Evolutionary conservation across 2,113 vertebrate species (phyloP), one percentile per base, ranked within the genome.

Genomic region (Dasyornis broadbenti): DNA sequence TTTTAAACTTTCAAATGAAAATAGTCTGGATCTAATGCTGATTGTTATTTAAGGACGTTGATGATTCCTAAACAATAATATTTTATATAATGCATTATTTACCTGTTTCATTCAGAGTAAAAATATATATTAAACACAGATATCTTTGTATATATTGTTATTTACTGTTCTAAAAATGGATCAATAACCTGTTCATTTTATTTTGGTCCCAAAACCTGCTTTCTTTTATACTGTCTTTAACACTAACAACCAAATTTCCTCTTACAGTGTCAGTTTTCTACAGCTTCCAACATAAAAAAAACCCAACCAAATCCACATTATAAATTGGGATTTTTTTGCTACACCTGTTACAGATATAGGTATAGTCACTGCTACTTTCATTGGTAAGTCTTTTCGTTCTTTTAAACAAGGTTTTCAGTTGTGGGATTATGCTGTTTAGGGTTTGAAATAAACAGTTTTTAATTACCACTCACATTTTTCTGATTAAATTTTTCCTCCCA

Each of bases 401-500:
- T 86, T 57, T 64, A 82, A 84, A 87, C n/a, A 44, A 66, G 35
- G 6, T 73, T 77, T 84, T 78, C 44, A 60, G 30, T 15, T 5
- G 1, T 45, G 83, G 31, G 26, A 79, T 92, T 71, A 56, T 2
- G 0, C 56, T 89, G 21, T 84, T 92, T 52, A 78, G 80, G 52
- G 52, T 37, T 82, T 27, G 65, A 83, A 94, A 56, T 91, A 94
- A 96, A 95, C 86, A 95, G 86, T 9, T 95, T 71, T 92, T 94
- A 92, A 94, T 92, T 95, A 89, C 26, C 53, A 5, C 53, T 89
- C 92, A 94, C 23, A n/a, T 95, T 95, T 96, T 97, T 84, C 91
- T n/a, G 20, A 81, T 96, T 94, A 89, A 71, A 56, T 56, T 94
- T 91, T 92, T 92, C 69, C 53, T 95, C 86, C 94, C 86, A 84